Conservation (phyloP, 2,113 vertebrate species). For the Alaudala cheleensis region DNA sequence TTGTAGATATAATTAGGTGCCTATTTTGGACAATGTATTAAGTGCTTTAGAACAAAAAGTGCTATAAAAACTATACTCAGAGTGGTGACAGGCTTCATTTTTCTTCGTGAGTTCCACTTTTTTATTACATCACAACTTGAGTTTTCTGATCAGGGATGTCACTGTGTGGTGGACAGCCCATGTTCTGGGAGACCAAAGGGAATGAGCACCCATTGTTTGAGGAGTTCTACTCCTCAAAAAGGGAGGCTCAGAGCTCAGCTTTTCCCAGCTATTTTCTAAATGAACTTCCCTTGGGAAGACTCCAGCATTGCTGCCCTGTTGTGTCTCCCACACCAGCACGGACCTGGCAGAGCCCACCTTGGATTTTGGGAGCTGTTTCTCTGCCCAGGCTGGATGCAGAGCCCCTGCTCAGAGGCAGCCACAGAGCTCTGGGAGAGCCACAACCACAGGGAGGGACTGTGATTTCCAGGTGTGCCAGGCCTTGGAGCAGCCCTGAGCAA, state of each 20-base stretch:
- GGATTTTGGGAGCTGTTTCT: background rate
- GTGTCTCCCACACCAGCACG: background rate
- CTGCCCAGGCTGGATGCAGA: background rate
- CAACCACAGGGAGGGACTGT: background rate
- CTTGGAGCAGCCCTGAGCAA: background rate
- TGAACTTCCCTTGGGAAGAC: background rate
- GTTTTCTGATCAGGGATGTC: background rate
- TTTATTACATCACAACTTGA: background rate
- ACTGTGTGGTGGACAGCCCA: background rate
- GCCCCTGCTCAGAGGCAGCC: background rate
- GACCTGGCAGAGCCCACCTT: background rate
- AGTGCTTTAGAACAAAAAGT: slow-evolving; percentile 61
- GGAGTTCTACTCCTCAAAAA: background rate
- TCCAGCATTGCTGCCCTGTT: accelerated
- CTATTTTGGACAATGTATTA: background rate
- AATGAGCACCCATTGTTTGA: background rate
- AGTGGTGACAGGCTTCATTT: background rate
- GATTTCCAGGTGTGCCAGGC: background rate
- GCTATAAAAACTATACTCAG: slow-evolving; percentile 16
- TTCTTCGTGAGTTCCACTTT: background rate
- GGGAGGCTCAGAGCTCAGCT: background rate
- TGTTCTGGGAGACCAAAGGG: background rate
- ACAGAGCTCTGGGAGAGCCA: background rate
- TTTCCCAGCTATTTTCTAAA: background rate
- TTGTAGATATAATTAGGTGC: background rate